Base-by-base conservation (phyloP, 2,888 invertebrate genomes). In the Acheta domesticus region DNA sequence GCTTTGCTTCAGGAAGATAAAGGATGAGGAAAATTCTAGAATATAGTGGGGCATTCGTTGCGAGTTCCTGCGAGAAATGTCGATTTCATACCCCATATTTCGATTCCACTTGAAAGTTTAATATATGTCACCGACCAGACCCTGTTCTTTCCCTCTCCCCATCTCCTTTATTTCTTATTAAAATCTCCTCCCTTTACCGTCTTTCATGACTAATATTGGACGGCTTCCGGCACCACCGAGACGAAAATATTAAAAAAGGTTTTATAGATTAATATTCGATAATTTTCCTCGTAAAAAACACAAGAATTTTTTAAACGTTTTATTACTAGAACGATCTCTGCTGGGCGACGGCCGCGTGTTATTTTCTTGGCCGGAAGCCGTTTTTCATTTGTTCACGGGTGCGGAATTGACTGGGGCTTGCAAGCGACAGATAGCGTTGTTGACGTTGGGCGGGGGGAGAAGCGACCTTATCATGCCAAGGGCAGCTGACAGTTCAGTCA, bases 371-470 rank as follows among this genome's bases (percentile, higher is more conserved):
- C 62, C 62, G 62, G 62, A 62, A n/a, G 19, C 49, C 78, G 78
- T 78, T 78, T 78, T 78, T 78, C 75, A 78, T 78, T 49, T 78
- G 75, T 62, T 62, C 62, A 62, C 62, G 62, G 75, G 48, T 23
- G 78, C 74, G 74, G 78, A 48, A 78, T 75, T 78, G 75, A 75
- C 78, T 78, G 62, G 74, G 48, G 78, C 78, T 78, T 78, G 78
- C 78, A 78, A 74, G 78, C 78, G 78, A 78, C 78, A 78, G 78
- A 78, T 78, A 78, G 78, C 78, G 78, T 74, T 78, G 78, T 78
- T 78, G 78, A 78, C 49, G 78, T 21, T 16, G 74, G 74, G 74
- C 16, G 62, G n/a, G 62, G 14, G 62, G 12, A n/a, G 62, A 14
- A 11, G 49, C 74, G 78, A 78, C 78, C 74, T 78, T 78, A 78